Base-by-base conservation (phyloP, 2,797 vertebrate genomes). In the Bradypodion ventrale region DNA sequence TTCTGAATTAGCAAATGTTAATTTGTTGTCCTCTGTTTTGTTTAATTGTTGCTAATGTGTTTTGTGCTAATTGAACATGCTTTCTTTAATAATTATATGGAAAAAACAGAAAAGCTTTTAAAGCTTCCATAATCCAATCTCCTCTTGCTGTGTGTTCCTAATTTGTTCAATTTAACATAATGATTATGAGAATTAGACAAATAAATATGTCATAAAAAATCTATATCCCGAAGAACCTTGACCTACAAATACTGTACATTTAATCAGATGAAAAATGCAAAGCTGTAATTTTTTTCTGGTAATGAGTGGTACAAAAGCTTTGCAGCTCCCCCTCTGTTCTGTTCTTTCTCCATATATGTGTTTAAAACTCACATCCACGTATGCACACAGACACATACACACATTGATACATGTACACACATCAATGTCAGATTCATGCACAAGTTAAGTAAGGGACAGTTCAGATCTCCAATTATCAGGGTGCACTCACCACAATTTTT, bases 11-110 rank as follows among this genome's bases (percentile, higher is more conserved):
- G 83, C 83, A 92, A 90, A 89, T 62, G 75, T 92, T 93, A 83
- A 91, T 93, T 91, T 93, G 29, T 86, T 89, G 76, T 91, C 86
- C 88, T 93, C 68, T 81, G 75, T 44, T 90, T 89, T 92, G 44
- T 89, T 95, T 94, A 93, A 94, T 94, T 93, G 83, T 88, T 93
- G 89, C 84, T 91, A 94, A 92, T 93, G 78, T 69, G 84, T 90
- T 92, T 92, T 90, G 88, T 91, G 68, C 52, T 91, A 94, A 94
- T 93, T 91, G 94, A 91, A 78, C 12, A 86, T 86, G 79, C 44
- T 87, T 94, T 90, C 80, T 76, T 89, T 87, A 89, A 83, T 87
- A 91, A 90, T 90, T 92, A 85, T 70, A 91, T 27, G 72, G 92
- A 70, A 74, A n/a, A 79, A 89, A 91, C 63, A 89, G 46, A 62